These are phyloP conservation scores for Drosophila nannoptera DNA, from an alignment of 1,140 invertebrate species.

Conservation along the genomic window DNA sequence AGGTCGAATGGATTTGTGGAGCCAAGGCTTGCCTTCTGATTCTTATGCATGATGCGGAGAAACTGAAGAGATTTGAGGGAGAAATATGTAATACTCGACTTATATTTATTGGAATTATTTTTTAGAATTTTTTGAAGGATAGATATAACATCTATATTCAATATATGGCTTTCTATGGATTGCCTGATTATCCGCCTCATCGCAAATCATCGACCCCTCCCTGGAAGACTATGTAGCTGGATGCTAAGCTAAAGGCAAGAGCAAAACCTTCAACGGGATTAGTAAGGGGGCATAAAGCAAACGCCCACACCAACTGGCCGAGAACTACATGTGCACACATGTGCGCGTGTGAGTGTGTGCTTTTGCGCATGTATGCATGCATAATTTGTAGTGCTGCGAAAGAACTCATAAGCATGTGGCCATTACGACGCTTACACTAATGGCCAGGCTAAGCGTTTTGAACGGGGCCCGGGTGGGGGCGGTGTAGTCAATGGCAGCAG, in stretches of 20 bases:
- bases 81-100: too few species aligned
- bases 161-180: too few species aligned
- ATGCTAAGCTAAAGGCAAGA: neutral
- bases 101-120: too few species aligned
- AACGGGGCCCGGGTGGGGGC: neutral
- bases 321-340: slow-evolving; percentile 38
- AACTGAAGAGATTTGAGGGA: too few species aligned
- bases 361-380: slow-evolving; percentile 34
- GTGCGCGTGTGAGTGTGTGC: too few species aligned
- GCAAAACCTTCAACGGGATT: slow-evolving; percentile 27
- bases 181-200: neutral
- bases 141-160: too few species aligned
- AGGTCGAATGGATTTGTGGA: slow-evolving; percentile 8
- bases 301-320: slow-evolving; percentile 42
- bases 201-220: neutral
- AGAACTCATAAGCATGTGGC: slow-evolving; percentile 65
- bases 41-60: too few species aligned
- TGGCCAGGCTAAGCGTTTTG: slow-evolving; percentile 36
- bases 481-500: neutral
- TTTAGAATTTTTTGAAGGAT: too few species aligned
- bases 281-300: slow-evolving; percentile 32
- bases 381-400: slow-evolving; percentile 58
- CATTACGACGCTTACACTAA: slow-evolving; percentile 65
- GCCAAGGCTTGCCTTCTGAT: neutral
- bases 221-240: neutral